These are phyloP conservation scores for Tretioscincus oriximinensis DNA, from an alignment of 2,113 vertebrate species.

Conservation along the genomic window DNA sequence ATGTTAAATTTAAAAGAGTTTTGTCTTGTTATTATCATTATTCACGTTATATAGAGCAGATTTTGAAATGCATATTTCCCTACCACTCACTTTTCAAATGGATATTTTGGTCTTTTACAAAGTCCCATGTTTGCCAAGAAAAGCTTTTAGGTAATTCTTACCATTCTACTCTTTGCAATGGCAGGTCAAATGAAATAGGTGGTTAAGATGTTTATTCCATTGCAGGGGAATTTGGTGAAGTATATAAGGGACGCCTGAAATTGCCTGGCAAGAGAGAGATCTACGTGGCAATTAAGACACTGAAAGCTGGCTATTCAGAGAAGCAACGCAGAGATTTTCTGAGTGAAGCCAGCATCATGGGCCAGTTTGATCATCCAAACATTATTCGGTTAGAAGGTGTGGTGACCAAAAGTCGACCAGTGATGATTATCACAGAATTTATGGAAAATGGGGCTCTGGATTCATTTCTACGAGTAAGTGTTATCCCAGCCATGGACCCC, in stretches of 20 bases:
- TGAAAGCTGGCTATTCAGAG: slow-evolving; percentile 94
- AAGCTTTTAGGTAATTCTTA: neutral
- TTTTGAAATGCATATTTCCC: neutral
- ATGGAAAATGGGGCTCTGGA: slow-evolving; percentile 98
- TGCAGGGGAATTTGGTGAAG: slow-evolving; percentile 96
- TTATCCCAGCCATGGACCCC: too few relatives aligned
- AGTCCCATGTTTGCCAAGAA: neutral
- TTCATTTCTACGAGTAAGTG: slow-evolving; percentile 92
- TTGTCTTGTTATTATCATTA: neutral
- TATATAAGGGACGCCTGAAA: slow-evolving; percentile 96
- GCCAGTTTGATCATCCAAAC: slow-evolving; percentile 97
- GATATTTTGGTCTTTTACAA: neutral
- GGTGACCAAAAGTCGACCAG: slow-evolving; percentile 95
- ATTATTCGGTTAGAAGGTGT: slow-evolving; percentile 96
- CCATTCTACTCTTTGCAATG: neutral
- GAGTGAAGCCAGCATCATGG: slow-evolving; percentile 98
- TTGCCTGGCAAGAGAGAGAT: slow-evolving; percentile 95
- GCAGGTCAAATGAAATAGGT: neutral
- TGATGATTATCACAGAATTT: slow-evolving; percentile 99
- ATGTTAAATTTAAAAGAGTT: neutral
- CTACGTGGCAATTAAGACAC: slow-evolving; percentile 95
- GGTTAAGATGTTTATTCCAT: neutral
- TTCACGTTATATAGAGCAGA: neutral
- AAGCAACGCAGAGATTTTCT: slow-evolving; percentile 97
- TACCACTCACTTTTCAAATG: neutral